Evolutionary conservation across 2,888 invertebrate species (phyloP), one percentile per base, ranked within the genome.

Genomic region (Mesodorylaimus sp.): DNA sequence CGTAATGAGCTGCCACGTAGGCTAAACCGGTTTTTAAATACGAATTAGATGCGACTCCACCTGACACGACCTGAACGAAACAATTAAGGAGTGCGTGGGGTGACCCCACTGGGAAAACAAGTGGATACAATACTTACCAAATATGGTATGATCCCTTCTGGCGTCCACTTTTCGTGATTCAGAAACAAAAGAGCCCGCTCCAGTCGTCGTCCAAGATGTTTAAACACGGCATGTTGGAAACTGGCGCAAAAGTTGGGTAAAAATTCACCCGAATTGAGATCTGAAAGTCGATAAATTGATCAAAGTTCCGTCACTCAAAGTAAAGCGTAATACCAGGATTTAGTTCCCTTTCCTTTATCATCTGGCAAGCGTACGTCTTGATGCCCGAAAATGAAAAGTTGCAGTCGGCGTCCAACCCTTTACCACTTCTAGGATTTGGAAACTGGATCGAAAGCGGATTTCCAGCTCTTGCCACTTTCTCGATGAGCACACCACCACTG

Each of bases 41-140:
- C 66, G 79, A 73, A 68, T 95, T 95, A 63, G 84, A 83, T n/a
- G 93, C 93, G 26, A 87, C 91, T 47, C 95, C 95, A 16, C 95
- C 95, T 32, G 91, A 88, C 2, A 93, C 76, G 21, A 88, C 83
- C 23, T n/a, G n/a, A n/a, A n/a, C n/a, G n/a, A n/a, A n/a, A n/a
- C n/a, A n/a, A n/a, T n/a, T n/a, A n/a, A n/a, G n/a, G n/a, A n/a
- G n/a, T n/a, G 50, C 26, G 23, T 5, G 13, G 26, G 10, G 7
- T 29, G 10, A 10, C n/a, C 7, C 19, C 29, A 37, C 7, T 45
- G 13, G 13, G 29, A 16, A 37, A 7, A 32, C 32, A 45, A 19
- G 7, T 19, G 5, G 19, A 45, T 10, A 24, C 29, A 24, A 45
- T 21, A 24, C 5, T 7, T 46, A 16, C 5, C n/a, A 13, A 3